phyloP scores from a whole-genome alignment of 2,113 vertebrate species.

The Paramisgurnus dabryanus region DNA sequence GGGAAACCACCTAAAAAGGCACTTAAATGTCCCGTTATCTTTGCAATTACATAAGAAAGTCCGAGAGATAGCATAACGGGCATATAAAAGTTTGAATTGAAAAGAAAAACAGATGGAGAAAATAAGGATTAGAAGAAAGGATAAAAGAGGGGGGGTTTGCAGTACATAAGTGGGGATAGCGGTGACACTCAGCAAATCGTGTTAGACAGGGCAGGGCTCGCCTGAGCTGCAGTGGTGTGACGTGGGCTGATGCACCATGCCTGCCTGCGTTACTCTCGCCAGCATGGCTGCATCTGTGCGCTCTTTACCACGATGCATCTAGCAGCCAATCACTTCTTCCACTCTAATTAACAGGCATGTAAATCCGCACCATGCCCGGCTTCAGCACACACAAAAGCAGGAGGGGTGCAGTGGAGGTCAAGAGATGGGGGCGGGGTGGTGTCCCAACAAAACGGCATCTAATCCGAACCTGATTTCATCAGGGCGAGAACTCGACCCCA shows the following conservation, averaged over 20 bases:
- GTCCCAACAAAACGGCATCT: conserved; percentile 37
- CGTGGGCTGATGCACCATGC: conserved; percentile 83
- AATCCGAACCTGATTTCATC: conserved; percentile 1
- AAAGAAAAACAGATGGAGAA: conserved; percentile 15
- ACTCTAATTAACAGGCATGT: conserved; percentile 93
- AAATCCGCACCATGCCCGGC: conserved; percentile 69
- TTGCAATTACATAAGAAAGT: not conserved
- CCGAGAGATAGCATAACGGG: not conserved
- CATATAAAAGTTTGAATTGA: not conserved
- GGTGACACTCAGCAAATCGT: conserved; percentile 83
- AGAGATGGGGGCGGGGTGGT: conserved; percentile 35
- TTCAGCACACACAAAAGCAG: conserved; percentile 28
- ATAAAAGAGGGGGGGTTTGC: conserved; percentile 37
- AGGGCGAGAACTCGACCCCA: conserved; percentile 16
- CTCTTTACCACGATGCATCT: conserved; percentile 84
- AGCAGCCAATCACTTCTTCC: conserved; percentile 95
- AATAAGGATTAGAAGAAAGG: conserved; percentile 15
- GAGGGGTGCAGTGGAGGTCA: conserved; percentile 19
- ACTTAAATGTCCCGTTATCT: not conserved
- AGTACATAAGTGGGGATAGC: conserved; percentile 52
- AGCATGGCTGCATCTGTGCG: conserved; percentile 85
- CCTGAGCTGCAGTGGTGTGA: conserved; percentile 84
- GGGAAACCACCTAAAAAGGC: not conserved
- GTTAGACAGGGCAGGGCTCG: conserved; percentile 82
- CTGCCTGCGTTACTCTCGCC: conserved; percentile 83